Percentiles rank a stretch among this genome's conserved stretches.
Conservation (phyloP, 2,888 invertebrate species). For the Oxytorus armatus region DNA sequence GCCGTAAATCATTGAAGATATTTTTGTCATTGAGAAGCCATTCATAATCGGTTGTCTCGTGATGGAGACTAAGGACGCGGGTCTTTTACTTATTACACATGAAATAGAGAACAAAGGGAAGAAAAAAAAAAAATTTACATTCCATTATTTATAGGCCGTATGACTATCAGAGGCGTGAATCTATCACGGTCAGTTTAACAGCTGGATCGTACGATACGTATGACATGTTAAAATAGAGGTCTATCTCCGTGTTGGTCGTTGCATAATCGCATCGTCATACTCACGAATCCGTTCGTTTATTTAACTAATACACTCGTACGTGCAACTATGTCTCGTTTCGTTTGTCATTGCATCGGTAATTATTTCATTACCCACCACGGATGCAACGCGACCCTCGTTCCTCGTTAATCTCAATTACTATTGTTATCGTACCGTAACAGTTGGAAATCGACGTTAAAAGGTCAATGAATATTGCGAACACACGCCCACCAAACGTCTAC, state of each 20-base stretch:
- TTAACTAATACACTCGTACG: neutral
- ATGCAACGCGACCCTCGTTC: conserved; percentile 74
- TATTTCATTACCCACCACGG: conserved; percentile 78
- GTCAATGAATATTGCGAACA: conserved; percentile 55
- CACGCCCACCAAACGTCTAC: too few relatives aligned
- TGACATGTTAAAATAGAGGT: conserved; percentile 36
- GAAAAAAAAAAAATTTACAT: conserved; percentile 9
- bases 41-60: too few relatives aligned
- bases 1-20: neutral
- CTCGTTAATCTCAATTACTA: conserved; percentile 78
- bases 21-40: too few relatives aligned
- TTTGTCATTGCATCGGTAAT: conserved; percentile 73
- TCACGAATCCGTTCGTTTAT: conserved; percentile 43
- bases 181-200: conserved; percentile 62
- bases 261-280: conserved; percentile 62
- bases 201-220: too few relatives aligned
- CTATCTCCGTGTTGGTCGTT: conserved; percentile 40
- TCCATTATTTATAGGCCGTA: conserved; percentile 54
- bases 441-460: conserved; percentile 60
- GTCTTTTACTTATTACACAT: too few relatives aligned
- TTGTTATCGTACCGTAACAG: conserved; percentile 67
- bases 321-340: neutral
- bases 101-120: neutral
- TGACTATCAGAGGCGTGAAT: conserved; percentile 56
- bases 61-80: too few relatives aligned